Base-by-base conservation (phyloP, 2,797 vertebrate genomes). In the Sciurus carolinensis region DNA sequence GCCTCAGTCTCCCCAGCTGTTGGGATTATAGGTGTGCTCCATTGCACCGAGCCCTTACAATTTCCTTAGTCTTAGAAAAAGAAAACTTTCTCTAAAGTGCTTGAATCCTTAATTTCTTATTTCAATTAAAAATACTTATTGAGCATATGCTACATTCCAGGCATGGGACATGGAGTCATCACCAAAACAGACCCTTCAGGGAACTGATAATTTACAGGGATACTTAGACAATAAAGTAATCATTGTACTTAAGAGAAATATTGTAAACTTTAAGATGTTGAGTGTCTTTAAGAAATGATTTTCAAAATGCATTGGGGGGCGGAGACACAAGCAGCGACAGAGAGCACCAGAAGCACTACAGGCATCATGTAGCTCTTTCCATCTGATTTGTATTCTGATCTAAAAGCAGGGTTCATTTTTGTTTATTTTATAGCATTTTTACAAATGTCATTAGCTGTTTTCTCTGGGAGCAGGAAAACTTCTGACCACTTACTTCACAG, bases 341-440 rank as follows among this genome's bases (percentile, higher is more conserved):
- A 91, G 57, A n/a, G 36, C 4, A 42, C n/a, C 10, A 14, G 22
- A 93, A 91, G 22, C 10, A 26, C 9, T 52, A 2, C 6, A 79
- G 10, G 20, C 2, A 52, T 69, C 17, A 42, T 54, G 0, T 9
- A 6, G 62, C n/a, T 86, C 33, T 52, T 95, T 83, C 50, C 67
- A 42, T 36, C 42, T 90, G 22, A 85, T 52, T 77, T 94, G 26
- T 71, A 44, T 64, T 5, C 52, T 82, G 42, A 75, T 44, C 50
- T 77, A 88, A 81, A 90, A 84, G 10, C 59, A 5, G 18, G 4
- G 10, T 50, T 28, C 26, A 39, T 30, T 90, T 92, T 73, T 81
- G 39, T 87, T 50, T 52, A 85, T 57, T 92, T 91, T 71, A 54
- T 36, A 82, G 47, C n/a, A 47, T 57, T 22, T 91, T 72, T 90